Conservation (phyloP, 1,140 invertebrate genomes). For the Diabrotica undecimpunctata region DNA sequence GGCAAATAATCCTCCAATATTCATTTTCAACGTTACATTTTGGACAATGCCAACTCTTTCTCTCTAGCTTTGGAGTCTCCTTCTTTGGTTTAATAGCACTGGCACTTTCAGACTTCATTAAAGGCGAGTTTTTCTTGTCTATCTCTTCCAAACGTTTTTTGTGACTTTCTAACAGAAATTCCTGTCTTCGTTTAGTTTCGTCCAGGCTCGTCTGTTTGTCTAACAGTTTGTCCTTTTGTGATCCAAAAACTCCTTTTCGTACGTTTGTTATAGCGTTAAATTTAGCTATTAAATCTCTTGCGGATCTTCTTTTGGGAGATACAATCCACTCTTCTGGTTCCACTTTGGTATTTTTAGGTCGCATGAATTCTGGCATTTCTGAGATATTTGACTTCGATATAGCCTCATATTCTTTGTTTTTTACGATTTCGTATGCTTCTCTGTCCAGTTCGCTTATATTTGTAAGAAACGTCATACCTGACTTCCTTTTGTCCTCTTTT, state of each 20-base stretch:
- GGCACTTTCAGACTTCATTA: conserved; percentile 43
- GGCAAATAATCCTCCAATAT: conserved; percentile 55
- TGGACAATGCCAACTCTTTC: conserved; percentile 52
- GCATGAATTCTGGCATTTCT: conserved; percentile 45
- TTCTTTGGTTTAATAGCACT: conserved; percentile 32
- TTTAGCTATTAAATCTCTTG: conserved; percentile 59
- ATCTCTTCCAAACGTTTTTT: conserved; percentile 39
- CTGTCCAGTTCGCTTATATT: conserved; percentile 78
- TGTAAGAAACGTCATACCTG: conserved; percentile 63
- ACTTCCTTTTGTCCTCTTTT: conserved; percentile 54
- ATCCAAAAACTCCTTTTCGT: conserved; percentile 52
- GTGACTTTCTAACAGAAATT: conserved; percentile 32
- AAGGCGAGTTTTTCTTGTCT: conserved; percentile 30
- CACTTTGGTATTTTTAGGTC: conserved; percentile 37
- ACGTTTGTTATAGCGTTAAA: conserved; percentile 62
- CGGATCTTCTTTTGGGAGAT: conserved; percentile 49
- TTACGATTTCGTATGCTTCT: conserved; percentile 71
- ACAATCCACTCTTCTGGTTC: conserved; percentile 44
- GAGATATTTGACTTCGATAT: conserved; percentile 36
- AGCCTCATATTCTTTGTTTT: conserved; percentile 46
- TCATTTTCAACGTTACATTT: conserved; percentile 55
- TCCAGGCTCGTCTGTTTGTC: conserved; percentile 34
- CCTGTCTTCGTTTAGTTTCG: conserved; percentile 31
- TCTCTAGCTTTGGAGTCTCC: conserved; percentile 38
- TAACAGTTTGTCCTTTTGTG: conserved; percentile 34